Evolutionary conservation across 2,113 vertebrate genomes (phyloP), one percentile per base, ranked within the genome.

Genomic region (Myrmophylax atrothorax): DNA sequence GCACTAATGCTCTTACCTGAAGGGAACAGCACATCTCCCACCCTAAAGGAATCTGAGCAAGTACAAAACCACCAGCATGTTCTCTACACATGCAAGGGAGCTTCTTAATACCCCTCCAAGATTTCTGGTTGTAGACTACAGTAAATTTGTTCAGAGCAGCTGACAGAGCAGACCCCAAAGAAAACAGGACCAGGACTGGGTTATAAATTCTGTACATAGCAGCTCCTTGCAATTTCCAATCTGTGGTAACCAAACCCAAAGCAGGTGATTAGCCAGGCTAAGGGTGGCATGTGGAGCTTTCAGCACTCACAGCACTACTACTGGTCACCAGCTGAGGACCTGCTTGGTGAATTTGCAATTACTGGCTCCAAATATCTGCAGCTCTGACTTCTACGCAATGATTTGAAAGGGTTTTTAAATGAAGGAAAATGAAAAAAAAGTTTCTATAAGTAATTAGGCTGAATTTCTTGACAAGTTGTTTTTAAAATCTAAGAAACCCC

Each of bases 151-250:
- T 70, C 67, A 55, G 74, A 88, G 82, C 90, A 94, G 90, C 82
- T 94, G 90, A 95, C 93, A 96, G 76, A 95, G 47, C 10, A 95
- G 88, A 94, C 44, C 96, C 95, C 90, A 96, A 90, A 78, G 64
- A 56, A 94, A 96, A 88, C 83, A 89, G 72, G 3, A 16, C 47
- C 75, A 76, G 64, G 60, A 72, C 76, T 16, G 67, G 90, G 90
- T 90, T 92, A 87, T 96, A 97, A 97, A 96, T 97, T 78, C 80
- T 93, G 60, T 7, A 78, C 31, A 7, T 94, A 92, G 94, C 96
- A 93, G 93, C 70, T 95, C 91, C 81, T 84, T 72, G 89, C 93
- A 63, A 72, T 95, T 95, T 96, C 90, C 93, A 96, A 74, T 90
- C 83, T 66, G 18, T 18, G 88, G 92, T 84, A 91, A 94, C 83